These are phyloP conservation scores for Protobothrops mucrosquamatus DNA, from an alignment of 2,113 vertebrate species.

Conservation along the genomic window DNA sequence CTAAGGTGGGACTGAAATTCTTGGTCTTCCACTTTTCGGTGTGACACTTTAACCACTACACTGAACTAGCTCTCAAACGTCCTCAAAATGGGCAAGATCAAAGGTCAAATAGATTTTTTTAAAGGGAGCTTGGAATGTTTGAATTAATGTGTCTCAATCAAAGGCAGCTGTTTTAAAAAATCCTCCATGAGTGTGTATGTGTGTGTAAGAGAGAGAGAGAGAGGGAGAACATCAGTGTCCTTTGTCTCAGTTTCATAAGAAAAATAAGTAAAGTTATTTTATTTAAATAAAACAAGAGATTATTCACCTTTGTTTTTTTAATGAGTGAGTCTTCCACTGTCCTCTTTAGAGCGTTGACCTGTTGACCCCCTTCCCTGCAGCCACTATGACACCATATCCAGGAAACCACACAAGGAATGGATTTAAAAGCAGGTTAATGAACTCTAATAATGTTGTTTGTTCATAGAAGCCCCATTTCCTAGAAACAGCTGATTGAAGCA, in stretches of 20 bases:
- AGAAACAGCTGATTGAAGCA: conserved; percentile 44
- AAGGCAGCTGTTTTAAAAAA: background rate
- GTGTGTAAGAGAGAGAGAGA: accelerated
- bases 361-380: conserved; percentile 24
- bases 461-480: conserved; percentile 42
- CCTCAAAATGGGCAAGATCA: background rate
- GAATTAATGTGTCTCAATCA: background rate
- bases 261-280: conserved; percentile 28
- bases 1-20: background rate
- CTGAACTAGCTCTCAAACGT: background rate
- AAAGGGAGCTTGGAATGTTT: conserved; percentile 43
- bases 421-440: conserved; percentile 39
- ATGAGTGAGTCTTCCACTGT: conserved; percentile 31
- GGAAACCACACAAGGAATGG: conserved; percentile 30
- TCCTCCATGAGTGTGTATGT: background rate
- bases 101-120: conserved; percentile 47
- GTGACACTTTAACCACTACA: background rate
- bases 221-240: background rate
- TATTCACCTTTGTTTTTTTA: conserved; percentile 43
- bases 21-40: background rate
- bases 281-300: conserved; percentile 17
- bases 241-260: background rate
- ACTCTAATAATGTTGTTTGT: conserved; percentile 43
- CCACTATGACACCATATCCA: conserved; percentile 33
- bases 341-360: conserved; percentile 38